These are phyloP conservation scores for Gopherus evgoodei DNA, from an alignment of 2,113 vertebrate genomes.

Conservation along the genomic window DNA sequence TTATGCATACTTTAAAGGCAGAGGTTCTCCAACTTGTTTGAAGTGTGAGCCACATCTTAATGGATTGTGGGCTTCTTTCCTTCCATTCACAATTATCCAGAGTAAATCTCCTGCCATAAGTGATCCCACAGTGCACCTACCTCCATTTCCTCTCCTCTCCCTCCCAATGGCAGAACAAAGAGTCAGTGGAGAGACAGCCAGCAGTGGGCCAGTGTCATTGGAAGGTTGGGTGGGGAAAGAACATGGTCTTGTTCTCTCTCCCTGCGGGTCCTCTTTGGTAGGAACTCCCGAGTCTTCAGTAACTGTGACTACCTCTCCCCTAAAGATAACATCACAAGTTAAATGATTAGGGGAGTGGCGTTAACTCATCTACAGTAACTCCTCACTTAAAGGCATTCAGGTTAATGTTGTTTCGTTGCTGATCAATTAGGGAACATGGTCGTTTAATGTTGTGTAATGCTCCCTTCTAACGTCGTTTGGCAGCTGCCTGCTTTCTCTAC, in stretches of 20 bases:
- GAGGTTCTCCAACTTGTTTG: not conserved
- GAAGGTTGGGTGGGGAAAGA: not conserved
- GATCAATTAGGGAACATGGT: no score
- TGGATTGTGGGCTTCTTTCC: not conserved
- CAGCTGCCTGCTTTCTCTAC: no score
- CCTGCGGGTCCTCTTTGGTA: not conserved
- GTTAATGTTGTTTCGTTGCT: no score
- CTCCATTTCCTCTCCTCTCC: not conserved
- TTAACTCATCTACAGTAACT: not conserved
- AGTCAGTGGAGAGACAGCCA: not conserved
- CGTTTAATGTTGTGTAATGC: no score
- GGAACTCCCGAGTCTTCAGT: not conserved
- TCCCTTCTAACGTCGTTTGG: no score
- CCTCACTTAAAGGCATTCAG: no score
- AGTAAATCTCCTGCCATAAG: not conserved
- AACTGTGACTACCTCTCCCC: not conserved
- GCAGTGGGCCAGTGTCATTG: not conserved
- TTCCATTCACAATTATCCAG: not conserved
- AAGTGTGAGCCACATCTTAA: not conserved
- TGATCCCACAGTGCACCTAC: not conserved
- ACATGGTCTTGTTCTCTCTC: not conserved
- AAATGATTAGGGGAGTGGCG: not conserved
- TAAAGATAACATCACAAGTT: not conserved
- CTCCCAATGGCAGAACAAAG: not conserved
- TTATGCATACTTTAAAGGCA: not conserved